Conservation (phyloP, 2,113 vertebrate genomes). For the Eubucco bourcierii region DNA sequence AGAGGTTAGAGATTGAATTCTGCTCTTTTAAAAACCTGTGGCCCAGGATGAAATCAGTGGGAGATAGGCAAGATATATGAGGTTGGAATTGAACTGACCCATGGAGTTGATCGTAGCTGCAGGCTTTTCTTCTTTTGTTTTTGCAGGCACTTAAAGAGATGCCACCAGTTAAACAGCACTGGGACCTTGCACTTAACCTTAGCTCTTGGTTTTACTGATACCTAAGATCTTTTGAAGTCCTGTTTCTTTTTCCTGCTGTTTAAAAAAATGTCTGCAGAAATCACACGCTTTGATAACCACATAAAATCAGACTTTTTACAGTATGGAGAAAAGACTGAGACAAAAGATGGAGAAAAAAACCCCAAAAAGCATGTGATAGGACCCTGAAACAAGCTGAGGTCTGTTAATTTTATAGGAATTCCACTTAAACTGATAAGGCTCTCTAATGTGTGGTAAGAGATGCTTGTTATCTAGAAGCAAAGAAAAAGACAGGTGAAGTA, state of each 20-base stretch:
- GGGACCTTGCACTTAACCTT: background rate
- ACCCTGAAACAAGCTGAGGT: background rate
- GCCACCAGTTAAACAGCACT: background rate
- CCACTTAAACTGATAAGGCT: background rate
- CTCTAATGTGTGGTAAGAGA: background rate
- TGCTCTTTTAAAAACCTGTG: background rate
- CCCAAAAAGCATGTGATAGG: accelerated
- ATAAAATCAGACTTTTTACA: background rate
- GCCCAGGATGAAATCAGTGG: background rate
- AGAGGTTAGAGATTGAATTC: background rate
- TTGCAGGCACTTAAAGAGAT: background rate
- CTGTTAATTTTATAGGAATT: background rate
- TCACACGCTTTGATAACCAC: accelerated
- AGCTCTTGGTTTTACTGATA: background rate
- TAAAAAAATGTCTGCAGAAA: background rate
- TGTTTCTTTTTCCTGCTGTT: accelerated
- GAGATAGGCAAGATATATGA: background rate
- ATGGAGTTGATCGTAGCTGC: background rate
- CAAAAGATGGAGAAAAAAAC: background rate
- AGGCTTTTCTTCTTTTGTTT: background rate
- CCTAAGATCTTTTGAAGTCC: background rate
- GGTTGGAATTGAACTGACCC: background rate
- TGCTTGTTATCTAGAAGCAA: background rate
- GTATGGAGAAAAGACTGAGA: background rate
- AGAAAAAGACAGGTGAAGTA: background rate